Percentiles rank a stretch among this genome's conserved stretches.
These are phyloP conservation scores for honey bee (Apis mellifera) DNA, from an alignment of 1,140 invertebrate genomes.

Conservation along the genomic window DNA sequence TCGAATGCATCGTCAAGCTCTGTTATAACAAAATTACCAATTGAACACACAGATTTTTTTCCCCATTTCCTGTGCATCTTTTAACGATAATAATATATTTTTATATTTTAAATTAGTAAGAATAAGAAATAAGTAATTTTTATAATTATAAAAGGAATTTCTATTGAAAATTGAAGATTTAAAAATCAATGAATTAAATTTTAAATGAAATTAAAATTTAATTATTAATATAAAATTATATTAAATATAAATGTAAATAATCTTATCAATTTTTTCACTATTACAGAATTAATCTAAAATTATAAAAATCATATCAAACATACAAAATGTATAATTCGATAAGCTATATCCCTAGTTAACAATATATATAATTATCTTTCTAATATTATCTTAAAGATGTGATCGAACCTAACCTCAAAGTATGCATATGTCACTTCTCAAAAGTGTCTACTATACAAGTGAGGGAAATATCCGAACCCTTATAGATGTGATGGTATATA, in stretches of 20 bases:
- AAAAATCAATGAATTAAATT: no score
- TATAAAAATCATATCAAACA: neutral
- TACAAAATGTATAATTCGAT: neutral
- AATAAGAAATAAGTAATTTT: no score
- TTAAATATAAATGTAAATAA: no score
- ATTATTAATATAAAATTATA: no score
- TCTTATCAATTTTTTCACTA: no score
- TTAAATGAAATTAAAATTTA: no score
- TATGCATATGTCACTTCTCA: constrained; percentile 26
- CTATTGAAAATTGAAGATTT: no score
- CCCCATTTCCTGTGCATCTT: neutral
- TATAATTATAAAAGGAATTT: no score
- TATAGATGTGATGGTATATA: neutral
- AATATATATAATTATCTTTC: neutral
- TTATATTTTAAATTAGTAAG: neutral
- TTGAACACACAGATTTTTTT: neutral
- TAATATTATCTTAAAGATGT: neutral
- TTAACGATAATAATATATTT: neutral
- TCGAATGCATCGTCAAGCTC: neutral
- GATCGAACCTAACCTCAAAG: constrained; percentile 20
- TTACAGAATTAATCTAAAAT: no score
- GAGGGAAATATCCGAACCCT: constrained; percentile 50
- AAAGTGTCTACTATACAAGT: neutral
- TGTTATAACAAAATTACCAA: neutral
- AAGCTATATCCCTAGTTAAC: neutral